phyloP scores from a whole-genome alignment of 2,113 vertebrate genomes.

The Actinemys pallida region DNA sequence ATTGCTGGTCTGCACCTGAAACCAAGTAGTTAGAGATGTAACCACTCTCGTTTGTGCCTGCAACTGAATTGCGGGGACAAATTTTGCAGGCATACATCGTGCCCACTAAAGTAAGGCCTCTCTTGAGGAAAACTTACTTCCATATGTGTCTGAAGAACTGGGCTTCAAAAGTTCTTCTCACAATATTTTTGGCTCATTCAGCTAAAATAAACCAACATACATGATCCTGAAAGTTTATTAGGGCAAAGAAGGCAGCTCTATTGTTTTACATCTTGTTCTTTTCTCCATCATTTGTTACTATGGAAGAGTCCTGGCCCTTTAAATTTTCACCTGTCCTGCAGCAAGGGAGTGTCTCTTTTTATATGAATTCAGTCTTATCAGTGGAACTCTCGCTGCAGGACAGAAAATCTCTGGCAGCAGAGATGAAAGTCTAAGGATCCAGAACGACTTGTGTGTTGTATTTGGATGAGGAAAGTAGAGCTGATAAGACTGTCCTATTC shows the following conservation, averaged over 20 bases:
- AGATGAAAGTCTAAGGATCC: background rate
- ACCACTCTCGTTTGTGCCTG: background rate
- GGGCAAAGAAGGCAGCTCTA: background rate
- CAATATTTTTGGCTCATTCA: background rate
- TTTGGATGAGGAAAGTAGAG: background rate
- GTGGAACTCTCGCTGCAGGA: background rate
- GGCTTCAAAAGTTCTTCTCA: background rate
- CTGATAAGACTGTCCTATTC: background rate
- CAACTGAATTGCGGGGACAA: background rate
- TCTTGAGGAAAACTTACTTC: background rate
- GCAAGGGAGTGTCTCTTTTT: background rate
- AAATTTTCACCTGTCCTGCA: background rate
- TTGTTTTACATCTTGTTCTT: background rate
- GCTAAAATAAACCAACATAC: background rate
- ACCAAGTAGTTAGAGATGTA: background rate
- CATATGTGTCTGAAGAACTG: background rate
- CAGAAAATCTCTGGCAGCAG: background rate
- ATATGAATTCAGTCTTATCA: background rate
- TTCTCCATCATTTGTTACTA: background rate
- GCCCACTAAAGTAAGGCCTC: background rate
- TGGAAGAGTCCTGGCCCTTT: background rate
- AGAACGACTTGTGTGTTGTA: background rate
- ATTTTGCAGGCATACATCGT: background rate
- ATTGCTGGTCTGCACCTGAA: background rate
- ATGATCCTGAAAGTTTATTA: background rate